Conservation (phyloP, 2,797 vertebrate genomes). For the Sylvia borin region DNA sequence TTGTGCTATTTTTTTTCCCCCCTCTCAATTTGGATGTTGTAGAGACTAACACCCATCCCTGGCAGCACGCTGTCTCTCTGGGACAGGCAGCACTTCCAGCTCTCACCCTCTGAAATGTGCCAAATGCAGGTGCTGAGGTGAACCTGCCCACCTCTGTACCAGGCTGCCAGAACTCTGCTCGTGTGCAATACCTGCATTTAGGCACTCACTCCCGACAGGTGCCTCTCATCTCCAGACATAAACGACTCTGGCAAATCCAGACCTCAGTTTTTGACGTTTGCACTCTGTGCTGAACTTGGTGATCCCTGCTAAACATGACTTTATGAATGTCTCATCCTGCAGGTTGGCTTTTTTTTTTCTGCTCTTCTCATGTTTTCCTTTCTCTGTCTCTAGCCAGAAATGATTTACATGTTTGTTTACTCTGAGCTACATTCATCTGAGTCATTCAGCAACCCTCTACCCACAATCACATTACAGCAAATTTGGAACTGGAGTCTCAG, state of each 20-base stretch:
- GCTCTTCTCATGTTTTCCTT: not conserved
- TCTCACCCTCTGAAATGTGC: not conserved
- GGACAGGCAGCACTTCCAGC: not conserved
- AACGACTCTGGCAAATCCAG: not conserved
- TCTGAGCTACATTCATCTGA: conserved; percentile 68
- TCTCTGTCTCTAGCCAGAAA: conserved; percentile 31
- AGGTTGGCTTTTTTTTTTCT: conserved; percentile 9
- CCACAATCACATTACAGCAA: conserved; percentile 51
- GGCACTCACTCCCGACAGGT: not conserved
- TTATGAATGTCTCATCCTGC: not conserved
- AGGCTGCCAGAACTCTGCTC: not conserved
- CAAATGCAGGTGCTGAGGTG: not conserved
- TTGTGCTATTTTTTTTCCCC: not conserved
- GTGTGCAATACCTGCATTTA: not conserved
- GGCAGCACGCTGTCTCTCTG: not conserved
- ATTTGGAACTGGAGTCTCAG: conserved; percentile 34
- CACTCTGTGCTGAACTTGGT: not conserved
- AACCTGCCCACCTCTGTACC: not conserved
- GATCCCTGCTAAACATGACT: not conserved
- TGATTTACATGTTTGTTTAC: conserved; percentile 75
- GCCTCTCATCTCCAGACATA: not conserved
- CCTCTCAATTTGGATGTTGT: rapidly evolving
- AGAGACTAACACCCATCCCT: not conserved
- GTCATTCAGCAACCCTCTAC: conserved; percentile 68
- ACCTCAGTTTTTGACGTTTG: not conserved